A percentile compares a stretch with the other conserved stretches of the same genome.
These are phyloP conservation scores for Netelia virgata DNA, from an alignment of 2,888 invertebrate genomes.

Conservation along the genomic window DNA sequence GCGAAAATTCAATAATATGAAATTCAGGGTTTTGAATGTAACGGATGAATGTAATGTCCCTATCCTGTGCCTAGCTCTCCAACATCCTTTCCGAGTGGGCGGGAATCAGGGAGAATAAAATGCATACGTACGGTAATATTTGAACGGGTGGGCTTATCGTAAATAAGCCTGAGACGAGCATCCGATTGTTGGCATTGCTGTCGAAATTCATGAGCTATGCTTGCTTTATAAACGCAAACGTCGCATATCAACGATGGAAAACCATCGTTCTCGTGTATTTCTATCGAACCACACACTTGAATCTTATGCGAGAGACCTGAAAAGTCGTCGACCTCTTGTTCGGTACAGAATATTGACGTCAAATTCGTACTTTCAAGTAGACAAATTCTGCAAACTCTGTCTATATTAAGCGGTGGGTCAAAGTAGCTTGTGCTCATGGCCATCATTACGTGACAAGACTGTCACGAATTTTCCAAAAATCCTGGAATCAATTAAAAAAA, in stretches of 20 bases:
- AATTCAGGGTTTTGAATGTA: background rate
- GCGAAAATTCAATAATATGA: no score
- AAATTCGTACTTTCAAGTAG: constrained; percentile 81
- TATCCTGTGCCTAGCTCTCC: background rate
- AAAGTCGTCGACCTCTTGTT: constrained; percentile 76
- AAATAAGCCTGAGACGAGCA: constrained; percentile 80
- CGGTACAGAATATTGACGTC: constrained; percentile 80
- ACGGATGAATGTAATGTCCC: background rate
- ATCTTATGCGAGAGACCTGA: constrained; percentile 80
- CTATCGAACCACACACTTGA: constrained; percentile 82
- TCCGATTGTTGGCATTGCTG: constrained; percentile 83
- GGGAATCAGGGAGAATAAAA: background rate
- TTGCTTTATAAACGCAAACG: constrained; percentile 82
- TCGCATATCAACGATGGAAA: constrained; percentile 82
- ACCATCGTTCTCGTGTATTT: constrained; percentile 83
- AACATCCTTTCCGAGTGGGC: background rate
- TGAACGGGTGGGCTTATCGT: constrained; percentile 80
- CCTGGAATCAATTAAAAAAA: constrained; percentile 42
- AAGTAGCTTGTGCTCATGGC: constrained; percentile 80
- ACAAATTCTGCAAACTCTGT: constrained; percentile 82
- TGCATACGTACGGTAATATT: constrained; percentile 76
- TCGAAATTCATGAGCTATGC: constrained; percentile 82
- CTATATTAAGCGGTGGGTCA: constrained; percentile 79
- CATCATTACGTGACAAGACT: constrained; percentile 61
- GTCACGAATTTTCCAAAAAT: constrained; percentile 39